Base-by-base conservation (phyloP, 2,888 invertebrate genomes). In the Cephus spinipes region DNA sequence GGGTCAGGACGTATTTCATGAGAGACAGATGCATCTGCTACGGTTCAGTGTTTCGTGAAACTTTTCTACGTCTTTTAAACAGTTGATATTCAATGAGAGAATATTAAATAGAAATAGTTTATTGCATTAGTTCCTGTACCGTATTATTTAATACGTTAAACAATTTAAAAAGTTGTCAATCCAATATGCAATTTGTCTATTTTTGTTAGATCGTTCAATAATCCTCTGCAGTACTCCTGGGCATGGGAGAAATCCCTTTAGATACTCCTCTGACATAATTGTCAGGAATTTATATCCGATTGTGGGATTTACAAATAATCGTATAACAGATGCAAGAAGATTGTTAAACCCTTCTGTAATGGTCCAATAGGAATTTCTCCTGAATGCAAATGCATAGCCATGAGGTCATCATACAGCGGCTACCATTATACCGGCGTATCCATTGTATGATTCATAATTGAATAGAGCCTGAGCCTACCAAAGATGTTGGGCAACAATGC, bases 401-500 rank as follows among this genome's bases (percentile, higher is more conserved):
- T 23, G 55, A 55, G 23, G 55, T 55, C 55, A 55, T 55, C 55
- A 2, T 55, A 23, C 23, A 55, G 23, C 55, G 9, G 23, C 55
- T 23, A 55, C 23, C 55, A 55, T 55, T 55, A 55, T 55, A 9
- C 23, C 23, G 55, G 15, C 2, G 2, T 55, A 55, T 6, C 55
- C 23, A 23, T 55, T 55, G 55, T 55, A 23, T 2, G 23, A 23
- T 55, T 55, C 55, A 55, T 55, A 6, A 55, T 55, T 55, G 55
- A 55, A 55, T 55, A 55, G 55, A 55, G 23, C 2, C 55, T 55
- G 9, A 55, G 55, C 55, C 55, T 33, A 35, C 31, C n/a, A 33
- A 11, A 12, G n/a, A 74, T 33, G 74, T 81, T 79, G 55, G 68
- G n/a, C 73, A 33, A 79, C 74, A 79, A 81, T 81, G 77, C 76